Base-by-base conservation (phyloP, 37 sponge, comb jelly and placozoan species). In the Ianthella basta region DNA sequence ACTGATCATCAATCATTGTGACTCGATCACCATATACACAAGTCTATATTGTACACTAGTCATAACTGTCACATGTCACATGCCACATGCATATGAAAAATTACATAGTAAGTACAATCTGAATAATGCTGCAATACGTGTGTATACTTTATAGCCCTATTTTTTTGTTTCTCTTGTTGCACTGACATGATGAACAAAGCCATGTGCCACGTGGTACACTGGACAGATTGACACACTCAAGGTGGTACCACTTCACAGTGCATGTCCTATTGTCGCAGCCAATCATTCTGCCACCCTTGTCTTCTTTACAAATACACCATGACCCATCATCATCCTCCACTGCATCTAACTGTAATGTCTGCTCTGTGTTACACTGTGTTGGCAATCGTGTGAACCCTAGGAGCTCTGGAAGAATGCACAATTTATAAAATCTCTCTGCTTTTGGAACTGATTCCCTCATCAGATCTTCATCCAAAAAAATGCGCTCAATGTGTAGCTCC, bases 231-330 rank as follows among this genome's bases (percentile, higher is more conserved):
- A 70, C 65, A 57, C 83, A 87, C 6, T 14, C 29, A 6, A 84
- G 38, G 81, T 84, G 85, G 33, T 69, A 89, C 89, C 89, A 89
- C 41, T 66, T 80, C 15, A 65, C 80, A 0, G 15, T 15, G 35
- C 89, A 89, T 50, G 85, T 12, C 34, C 44, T 55, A 60, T 80
- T 79, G 61, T 89, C 89, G 67, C 89, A 89, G 0, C 65, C 85
- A 80, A 80, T 56, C 85, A 89, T 80, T 23, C 79, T 81, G 25
- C 85, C 89, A 70, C 85, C 82, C 55, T 84, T 84, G 34, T 8
- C 18, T 38, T 74, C 80, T 74, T 78, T 29, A 55, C 88, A 88
- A 50, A 54, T 55, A 60, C 89, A 89, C 82, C 85, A 89, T 2
- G 20, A 68, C 20, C 85, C 89, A 41, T 67, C 60, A 79, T 84